Percentiles rank a stretch among this genome's conserved stretches.
phyloP scores from a whole-genome alignment of 2,888 invertebrate species.

The Ditylenchus weischeri region DNA sequence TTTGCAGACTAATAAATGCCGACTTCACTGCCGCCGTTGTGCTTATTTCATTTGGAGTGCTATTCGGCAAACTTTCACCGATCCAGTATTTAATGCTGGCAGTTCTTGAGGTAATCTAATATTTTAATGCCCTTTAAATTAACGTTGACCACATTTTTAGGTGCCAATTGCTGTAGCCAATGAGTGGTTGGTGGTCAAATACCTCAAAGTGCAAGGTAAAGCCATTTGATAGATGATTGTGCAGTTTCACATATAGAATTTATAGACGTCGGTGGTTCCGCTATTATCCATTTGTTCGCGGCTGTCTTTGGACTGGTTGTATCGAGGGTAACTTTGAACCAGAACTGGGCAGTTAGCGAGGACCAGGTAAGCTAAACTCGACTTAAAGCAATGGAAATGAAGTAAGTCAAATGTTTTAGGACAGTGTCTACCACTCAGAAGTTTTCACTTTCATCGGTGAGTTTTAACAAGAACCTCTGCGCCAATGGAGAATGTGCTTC shows the following conservation, averaged over 20 bases:
- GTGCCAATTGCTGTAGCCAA: constrained; percentile 47
- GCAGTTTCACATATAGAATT: constrained; percentile 65
- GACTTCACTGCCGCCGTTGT: constrained; percentile 64
- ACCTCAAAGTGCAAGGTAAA: constrained; percentile 24
- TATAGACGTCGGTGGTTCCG: constrained; percentile 88
- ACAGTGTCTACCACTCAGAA: constrained; percentile 79
- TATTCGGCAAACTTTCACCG: constrained; percentile 63
- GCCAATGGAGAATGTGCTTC: no score
- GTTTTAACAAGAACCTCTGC: no score
- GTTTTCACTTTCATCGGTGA: constrained; percentile 80
- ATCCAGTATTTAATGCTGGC: constrained; percentile 62
- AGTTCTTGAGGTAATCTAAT: constrained; percentile 59
- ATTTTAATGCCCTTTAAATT: no score
- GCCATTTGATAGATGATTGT: neutral
- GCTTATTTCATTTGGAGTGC: constrained; percentile 63
- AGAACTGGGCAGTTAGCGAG: constrained; percentile 53
- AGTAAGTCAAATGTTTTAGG: constrained; percentile 62
- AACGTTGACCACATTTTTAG: no score
- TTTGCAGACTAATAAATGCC: constrained; percentile 59
- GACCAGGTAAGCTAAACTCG: constrained; percentile 20
- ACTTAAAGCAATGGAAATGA: neutral
- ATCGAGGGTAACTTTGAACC: constrained; percentile 68
- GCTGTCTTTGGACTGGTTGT: constrained; percentile 90
- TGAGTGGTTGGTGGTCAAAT: constrained; percentile 29
- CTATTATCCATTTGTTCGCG: constrained; percentile 88